phyloP scores from a whole-genome alignment of 2,113 vertebrate species.

The Silurus asotus region DNA sequence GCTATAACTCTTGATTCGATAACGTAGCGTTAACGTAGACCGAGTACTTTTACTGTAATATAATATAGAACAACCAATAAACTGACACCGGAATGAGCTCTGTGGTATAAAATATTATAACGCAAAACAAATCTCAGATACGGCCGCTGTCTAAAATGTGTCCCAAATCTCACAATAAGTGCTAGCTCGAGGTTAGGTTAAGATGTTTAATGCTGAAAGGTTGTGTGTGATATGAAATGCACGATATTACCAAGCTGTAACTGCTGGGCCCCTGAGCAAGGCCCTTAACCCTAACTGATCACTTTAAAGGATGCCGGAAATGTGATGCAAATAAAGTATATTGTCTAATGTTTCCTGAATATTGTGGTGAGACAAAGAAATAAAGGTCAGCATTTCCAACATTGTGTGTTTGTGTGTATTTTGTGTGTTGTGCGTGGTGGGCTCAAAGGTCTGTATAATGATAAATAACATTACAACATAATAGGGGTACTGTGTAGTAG shows the following conservation, averaged over 20 bases:
- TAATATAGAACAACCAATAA: neutral
- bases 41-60: neutral
- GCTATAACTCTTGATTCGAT: neutral
- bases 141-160: constrained; percentile 32
- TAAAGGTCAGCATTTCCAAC: neutral
- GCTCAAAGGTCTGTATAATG: too few relatives aligned
- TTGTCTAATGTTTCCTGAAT: neutral
- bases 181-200: too few relatives aligned
- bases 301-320: too few relatives aligned
- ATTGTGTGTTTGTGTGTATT: neutral
- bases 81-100: neutral
- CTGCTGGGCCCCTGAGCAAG: too few relatives aligned
- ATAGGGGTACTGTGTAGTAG: neutral
- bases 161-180: too few relatives aligned
- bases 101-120: neutral
- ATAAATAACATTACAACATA: neutral
- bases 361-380: neutral
- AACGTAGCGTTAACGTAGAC: neutral
- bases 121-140: constrained; percentile 6
- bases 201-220: too few relatives aligned
- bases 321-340: neutral
- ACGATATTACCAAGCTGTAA: too few relatives aligned
- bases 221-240: too few relatives aligned
- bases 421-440: too few relatives aligned
- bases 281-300: too few relatives aligned